Conservation (phyloP, 92 coral and sea anemone genomes). For the Parazoanthus darwini region DNA sequence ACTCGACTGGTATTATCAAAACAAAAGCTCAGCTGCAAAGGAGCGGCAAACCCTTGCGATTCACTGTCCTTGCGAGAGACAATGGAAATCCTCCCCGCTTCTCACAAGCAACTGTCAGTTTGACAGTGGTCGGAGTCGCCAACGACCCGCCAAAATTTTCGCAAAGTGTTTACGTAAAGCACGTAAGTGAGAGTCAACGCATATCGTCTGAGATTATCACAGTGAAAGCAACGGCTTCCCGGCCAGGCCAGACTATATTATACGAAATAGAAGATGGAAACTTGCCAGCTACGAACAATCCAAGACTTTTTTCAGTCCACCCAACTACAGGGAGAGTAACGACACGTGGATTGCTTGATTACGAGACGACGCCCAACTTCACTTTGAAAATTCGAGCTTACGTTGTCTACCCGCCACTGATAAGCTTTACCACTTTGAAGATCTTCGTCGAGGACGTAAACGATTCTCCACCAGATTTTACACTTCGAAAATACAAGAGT, state of each 20-base stretch:
- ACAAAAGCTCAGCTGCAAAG: slow-evolving; percentile 51
- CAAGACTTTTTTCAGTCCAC: slow-evolving; percentile 65
- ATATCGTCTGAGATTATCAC: slow-evolving; percentile 48
- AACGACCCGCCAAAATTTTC: slow-evolving; percentile 83
- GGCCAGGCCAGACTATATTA: slow-evolving; percentile 50
- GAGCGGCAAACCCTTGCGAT: slow-evolving; percentile 41
- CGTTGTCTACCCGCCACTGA: slow-evolving; percentile 64
- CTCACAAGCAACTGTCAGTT: slow-evolving; percentile 61
- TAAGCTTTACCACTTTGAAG: slow-evolving; percentile 69
- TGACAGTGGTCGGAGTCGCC: slow-evolving; percentile 65
- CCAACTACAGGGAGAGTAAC: slow-evolving; percentile 61
- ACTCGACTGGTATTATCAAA: slow-evolving; percentile 71
- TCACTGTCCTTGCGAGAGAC: slow-evolving; percentile 78
- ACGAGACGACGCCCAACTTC: slow-evolving; percentile 79
- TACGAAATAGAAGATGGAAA: slow-evolving; percentile 78
- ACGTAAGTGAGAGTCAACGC: slow-evolving; percentile 64
- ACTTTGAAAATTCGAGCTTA: slow-evolving; percentile 83
- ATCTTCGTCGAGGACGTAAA: slow-evolving; percentile 87
- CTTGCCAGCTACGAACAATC: slow-evolving; percentile 66
- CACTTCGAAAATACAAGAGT: slow-evolving; percentile 72
- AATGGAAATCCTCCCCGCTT: slow-evolving; percentile 62
- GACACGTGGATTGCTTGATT: slow-evolving; percentile 66
- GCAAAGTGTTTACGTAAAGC: slow-evolving; percentile 62
- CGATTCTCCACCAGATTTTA: slow-evolving; percentile 93
- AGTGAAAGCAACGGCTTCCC: slow-evolving; percentile 54